Evolutionary conservation across 1,140 invertebrate genomes (phyloP).

Genomic region (Drosophila saltans): DNA sequence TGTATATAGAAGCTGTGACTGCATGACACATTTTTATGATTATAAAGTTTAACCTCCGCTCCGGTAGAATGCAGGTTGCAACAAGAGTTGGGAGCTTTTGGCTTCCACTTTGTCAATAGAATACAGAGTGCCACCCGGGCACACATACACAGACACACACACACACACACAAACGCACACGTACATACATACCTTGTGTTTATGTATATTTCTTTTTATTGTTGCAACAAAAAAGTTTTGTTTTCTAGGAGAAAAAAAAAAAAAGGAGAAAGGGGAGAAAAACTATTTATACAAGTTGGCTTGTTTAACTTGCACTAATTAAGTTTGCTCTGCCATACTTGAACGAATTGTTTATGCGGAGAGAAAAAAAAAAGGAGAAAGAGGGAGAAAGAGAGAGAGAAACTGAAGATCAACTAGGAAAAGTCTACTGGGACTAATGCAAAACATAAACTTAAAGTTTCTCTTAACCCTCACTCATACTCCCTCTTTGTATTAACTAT

Average conservation of each 20-base stretch:
- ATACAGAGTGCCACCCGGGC: not conserved
- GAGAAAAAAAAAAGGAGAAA: conserved; percentile 32
- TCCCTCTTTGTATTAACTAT: not conserved
- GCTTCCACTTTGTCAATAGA: conserved; percentile 61
- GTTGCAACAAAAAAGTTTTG: conserved; percentile 68
- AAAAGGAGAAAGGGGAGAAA: conserved; percentile 32
- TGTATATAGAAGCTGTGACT: not conserved
- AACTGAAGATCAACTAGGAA: conserved; percentile 7
- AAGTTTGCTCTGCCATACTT: conserved; percentile 75
- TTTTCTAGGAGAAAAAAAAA: conserved; percentile 26
- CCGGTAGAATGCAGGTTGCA: conserved; percentile 17
- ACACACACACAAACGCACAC: too few relatives aligned
- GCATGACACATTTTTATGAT: conserved; percentile 66
- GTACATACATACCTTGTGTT: not conserved
- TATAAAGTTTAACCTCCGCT: conserved; percentile 38
- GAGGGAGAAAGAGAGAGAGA: conserved; percentile 27
- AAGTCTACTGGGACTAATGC: not conserved
- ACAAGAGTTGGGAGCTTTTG: not conserved
- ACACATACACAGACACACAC: conserved; percentile 17
- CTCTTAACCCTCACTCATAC: not conserved
- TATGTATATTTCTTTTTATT: conserved; percentile 56
- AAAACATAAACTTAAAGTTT: conserved; percentile 7
- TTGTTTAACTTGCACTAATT: conserved; percentile 78
- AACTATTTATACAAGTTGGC: conserved; percentile 72
- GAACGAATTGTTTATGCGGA: conserved; percentile 52